A percentile compares a stretch with the other conserved stretches of the same genome.
Conservation (phyloP, 2,888 invertebrate species). For the Spilarctia lutea region DNA sequence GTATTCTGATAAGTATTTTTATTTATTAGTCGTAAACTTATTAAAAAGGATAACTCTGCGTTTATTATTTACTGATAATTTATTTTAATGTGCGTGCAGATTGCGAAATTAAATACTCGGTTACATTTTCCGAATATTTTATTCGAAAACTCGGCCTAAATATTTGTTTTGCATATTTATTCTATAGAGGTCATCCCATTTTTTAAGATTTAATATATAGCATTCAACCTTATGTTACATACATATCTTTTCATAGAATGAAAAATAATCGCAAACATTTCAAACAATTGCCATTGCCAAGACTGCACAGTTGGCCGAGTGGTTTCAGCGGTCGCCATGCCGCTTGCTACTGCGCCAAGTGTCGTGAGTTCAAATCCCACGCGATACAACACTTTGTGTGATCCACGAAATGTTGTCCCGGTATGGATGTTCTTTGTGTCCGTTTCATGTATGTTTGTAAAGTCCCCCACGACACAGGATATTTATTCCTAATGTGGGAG, state of each 20-base stretch:
- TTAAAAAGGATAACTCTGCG: not conserved
- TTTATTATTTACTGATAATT: not conserved
- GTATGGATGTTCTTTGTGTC: too few relatives aligned
- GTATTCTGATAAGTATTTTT: not conserved
- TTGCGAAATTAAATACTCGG: not conserved
- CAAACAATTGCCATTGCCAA: too few relatives aligned
- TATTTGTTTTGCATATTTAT: not conserved
- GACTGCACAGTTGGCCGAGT: too few relatives aligned
- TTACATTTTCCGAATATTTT: not conserved
- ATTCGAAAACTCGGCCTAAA: not conserved
- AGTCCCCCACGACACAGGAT: too few relatives aligned
- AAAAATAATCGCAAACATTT: not conserved
- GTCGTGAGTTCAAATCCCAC: too few relatives aligned
- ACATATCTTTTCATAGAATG: not conserved
- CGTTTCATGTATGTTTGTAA: too few relatives aligned
- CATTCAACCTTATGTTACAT: not conserved
- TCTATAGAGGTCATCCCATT: not conserved
- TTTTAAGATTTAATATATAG: not conserved
- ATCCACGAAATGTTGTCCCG: too few relatives aligned
- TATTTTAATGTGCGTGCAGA: not conserved
- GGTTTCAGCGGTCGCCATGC: too few relatives aligned
- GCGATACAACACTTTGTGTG: too few relatives aligned
- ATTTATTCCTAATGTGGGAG: too few relatives aligned
- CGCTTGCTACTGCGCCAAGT: too few relatives aligned
- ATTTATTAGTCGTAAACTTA: not conserved